Conservation (phyloP, 2,797 vertebrate species). For the Parotocinclus haroldoi region DNA sequence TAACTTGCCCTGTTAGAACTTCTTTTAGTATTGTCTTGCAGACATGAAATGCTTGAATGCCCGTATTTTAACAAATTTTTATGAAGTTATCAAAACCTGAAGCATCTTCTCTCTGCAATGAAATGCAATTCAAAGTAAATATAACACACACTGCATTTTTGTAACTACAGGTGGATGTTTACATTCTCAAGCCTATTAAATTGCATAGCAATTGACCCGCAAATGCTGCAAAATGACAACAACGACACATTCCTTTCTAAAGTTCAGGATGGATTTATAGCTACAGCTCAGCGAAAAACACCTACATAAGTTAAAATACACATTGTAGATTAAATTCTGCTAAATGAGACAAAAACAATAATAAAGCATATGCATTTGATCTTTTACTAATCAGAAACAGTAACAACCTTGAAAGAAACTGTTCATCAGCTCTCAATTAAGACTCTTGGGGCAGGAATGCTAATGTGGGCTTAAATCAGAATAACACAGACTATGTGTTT, state of each 20-base stretch:
- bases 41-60: too few species aligned
- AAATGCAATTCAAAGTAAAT: too few species aligned
- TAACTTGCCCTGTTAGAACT: too few species aligned
- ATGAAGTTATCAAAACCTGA: too few species aligned
- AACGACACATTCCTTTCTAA: not conserved
- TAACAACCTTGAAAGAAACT: not conserved
- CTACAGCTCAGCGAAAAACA: not conserved
- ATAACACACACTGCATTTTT: too few species aligned
- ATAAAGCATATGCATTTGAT: not conserved
- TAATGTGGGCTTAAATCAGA: not conserved
- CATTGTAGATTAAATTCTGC: not conserved
- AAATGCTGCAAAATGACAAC: not conserved
- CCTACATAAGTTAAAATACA: not conserved
- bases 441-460: not conserved
- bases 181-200: too few species aligned
- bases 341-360: not conserved
- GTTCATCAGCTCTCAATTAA: not conserved
- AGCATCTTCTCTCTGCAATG: too few species aligned
- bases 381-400: too few species aligned
- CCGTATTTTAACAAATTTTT: too few species aligned
- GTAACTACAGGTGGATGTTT: too few species aligned
- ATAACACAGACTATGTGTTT: not conserved
- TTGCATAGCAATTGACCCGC: too few species aligned
- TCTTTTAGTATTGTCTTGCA: too few species aligned
- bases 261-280: not conserved